These are phyloP conservation scores for Leistus spinibarbis DNA, from an alignment of 2,888 invertebrate genomes.

Conservation along the genomic window DNA sequence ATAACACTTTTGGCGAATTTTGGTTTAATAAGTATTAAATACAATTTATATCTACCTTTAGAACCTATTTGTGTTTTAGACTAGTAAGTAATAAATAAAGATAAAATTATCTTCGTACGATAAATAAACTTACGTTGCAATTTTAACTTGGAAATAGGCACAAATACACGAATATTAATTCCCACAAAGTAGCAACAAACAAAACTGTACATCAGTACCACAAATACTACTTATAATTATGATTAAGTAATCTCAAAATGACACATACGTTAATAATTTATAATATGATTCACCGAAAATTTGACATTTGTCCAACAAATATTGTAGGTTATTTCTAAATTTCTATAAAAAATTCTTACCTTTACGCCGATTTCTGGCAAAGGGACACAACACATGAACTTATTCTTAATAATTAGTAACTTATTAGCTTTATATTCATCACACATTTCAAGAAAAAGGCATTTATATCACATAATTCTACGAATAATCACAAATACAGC, in stretches of 20 bases:
- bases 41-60: too few relatives aligned
- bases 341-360: slow-evolving; percentile 40
- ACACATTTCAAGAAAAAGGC: slow-evolving; percentile 38
- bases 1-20: too few relatives aligned
- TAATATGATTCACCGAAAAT: background rate
- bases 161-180: background rate
- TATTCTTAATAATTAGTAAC: slow-evolving; percentile 46
- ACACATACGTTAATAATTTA: background rate
- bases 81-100: background rate
- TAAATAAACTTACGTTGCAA: background rate
- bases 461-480: slow-evolving; percentile 43
- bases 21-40: too few relatives aligned
- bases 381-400: slow-evolving; percentile 52
- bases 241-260: background rate
- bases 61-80: too few relatives aligned
- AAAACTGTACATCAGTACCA: too few relatives aligned
- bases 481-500: background rate
- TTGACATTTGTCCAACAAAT: background rate
- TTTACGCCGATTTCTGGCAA: slow-evolving; percentile 43
- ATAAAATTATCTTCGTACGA: background rate
- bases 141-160: background rate
- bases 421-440: slow-evolving; percentile 25
- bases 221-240: background rate
- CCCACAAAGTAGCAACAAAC: background rate
- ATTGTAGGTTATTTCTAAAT: background rate